Conservation (phyloP, 2,888 invertebrate species). For the Apamea sordens region DNA sequence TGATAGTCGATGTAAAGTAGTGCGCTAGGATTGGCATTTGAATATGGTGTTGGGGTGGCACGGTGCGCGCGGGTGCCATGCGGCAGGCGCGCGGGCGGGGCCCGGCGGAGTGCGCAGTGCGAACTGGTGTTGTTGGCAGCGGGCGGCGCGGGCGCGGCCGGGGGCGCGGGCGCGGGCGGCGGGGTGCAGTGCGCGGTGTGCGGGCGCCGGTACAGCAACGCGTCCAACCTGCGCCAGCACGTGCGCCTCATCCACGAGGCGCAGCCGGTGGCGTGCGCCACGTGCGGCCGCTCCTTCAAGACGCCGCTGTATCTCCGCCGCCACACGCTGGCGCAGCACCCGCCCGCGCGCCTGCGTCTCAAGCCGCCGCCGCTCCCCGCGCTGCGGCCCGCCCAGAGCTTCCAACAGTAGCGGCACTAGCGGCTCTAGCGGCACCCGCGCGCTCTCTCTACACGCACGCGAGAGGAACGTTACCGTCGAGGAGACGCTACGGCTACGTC, state of each 20-base stretch:
- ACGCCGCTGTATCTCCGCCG: slow-evolving; percentile 94
- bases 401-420: slow-evolving; percentile 74
- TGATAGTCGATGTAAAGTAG: slow-evolving; percentile 16
- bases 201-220: slow-evolving; percentile 93
- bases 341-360: slow-evolving; percentile 75
- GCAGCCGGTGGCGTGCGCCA: slow-evolving; percentile 92
- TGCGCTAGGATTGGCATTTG: slow-evolving; percentile 50
- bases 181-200: slow-evolving; percentile 92
- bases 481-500: slow-evolving; percentile 49
- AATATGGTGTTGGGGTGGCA: slow-evolving; percentile 64
- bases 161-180: slow-evolving; percentile 73
- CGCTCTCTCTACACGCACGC: slow-evolving; percentile 24
- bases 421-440: slow-evolving; percentile 62
- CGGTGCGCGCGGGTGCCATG: slow-evolving; percentile 81
- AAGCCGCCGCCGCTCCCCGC: slow-evolving; percentile 83
- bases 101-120: slow-evolving; percentile 81
- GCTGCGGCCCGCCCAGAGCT: slow-evolving; percentile 80
- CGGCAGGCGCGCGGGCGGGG: slow-evolving; percentile 68
- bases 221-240: slow-evolving; percentile 94
- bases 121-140: slow-evolving; percentile 87
- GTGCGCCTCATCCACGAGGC: slow-evolving; percentile 94
- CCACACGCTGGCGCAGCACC: slow-evolving; percentile 93
- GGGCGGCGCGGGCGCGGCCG: slow-evolving; percentile 74
- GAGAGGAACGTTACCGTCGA: slow-evolving; percentile 56
- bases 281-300: slow-evolving; percentile 94